Conservation (phyloP, 1,140 invertebrate species). For the Drosophila gunungcola region DNA sequence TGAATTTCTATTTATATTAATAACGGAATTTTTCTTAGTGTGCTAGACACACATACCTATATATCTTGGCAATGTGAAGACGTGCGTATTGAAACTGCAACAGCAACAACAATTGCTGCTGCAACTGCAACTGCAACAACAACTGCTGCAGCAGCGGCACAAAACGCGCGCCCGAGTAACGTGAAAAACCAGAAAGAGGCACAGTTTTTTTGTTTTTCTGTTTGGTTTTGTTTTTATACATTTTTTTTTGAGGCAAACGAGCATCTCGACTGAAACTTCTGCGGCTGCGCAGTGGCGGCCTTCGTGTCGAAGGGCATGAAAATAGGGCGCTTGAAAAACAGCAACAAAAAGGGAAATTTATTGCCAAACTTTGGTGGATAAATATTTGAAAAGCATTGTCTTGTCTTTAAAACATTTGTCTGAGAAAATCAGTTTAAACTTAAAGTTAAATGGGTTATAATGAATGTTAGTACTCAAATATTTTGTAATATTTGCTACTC, state of each 20-base stretch:
- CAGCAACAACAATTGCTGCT: constrained; percentile 30
- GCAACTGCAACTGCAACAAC: constrained; percentile 49
- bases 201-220: constrained; percentile 64
- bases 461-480: not conserved
- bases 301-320: constrained; percentile 51
- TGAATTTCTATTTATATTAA: not conserved
- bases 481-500: no score
- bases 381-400: not conserved
- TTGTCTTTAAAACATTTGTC: not conserved
- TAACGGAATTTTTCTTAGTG: not conserved
- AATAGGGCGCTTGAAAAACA: constrained; percentile 34
- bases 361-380: not conserved
- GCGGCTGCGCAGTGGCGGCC: constrained; percentile 51
- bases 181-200: constrained; percentile 80
- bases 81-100: constrained; percentile 68
- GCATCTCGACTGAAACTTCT: constrained; percentile 39
- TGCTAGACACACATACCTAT: constrained; percentile 12
- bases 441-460: not conserved
- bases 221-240: constrained; percentile 50
- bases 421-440: not conserved
- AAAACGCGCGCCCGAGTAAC: constrained; percentile 60
- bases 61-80: constrained; percentile 60
- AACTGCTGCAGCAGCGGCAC: constrained; percentile 35
- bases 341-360: constrained; percentile 24
- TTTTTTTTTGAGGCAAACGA: constrained; percentile 52